phyloP scores from a whole-genome alignment of 2,888 invertebrate genomes.

The Chorisops tibialis region DNA sequence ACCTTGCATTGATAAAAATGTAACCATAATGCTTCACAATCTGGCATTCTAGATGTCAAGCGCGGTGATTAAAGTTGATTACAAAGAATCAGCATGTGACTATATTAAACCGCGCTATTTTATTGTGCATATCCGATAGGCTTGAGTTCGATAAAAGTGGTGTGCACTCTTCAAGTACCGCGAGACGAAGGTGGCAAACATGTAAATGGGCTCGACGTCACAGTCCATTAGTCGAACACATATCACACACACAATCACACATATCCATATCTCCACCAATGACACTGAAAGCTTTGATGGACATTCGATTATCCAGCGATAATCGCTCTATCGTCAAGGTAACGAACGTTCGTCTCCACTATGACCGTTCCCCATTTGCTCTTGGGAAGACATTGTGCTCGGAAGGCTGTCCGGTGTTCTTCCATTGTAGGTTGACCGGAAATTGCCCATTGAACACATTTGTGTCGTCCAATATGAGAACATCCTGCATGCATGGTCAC shows the following conservation, averaged over 20 bases:
- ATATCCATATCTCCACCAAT: no score
- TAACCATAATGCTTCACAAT: conserved; percentile 2
- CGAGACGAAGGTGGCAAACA: no score
- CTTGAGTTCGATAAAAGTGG: no score
- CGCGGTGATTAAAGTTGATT: conserved; percentile 6
- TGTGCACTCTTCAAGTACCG: no score
- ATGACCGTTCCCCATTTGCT: background rate
- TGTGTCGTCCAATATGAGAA: conserved; percentile 52
- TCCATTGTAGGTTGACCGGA: conserved; percentile 45
- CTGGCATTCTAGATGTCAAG: conserved; percentile 11
- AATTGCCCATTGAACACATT: conserved; percentile 50
- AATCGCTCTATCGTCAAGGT: background rate
- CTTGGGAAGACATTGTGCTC: background rate
- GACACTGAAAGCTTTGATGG: conserved; percentile 11
- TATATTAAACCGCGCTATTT: background rate
- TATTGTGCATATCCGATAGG: conserved; percentile 22
- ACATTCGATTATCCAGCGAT: conserved; percentile 8
- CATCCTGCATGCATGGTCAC: conserved; percentile 46
- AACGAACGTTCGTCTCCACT: background rate
- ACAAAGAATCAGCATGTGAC: conserved; percentile 10
- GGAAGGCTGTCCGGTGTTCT: conserved; percentile 4
- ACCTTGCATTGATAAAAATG: background rate
- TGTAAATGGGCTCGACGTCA: no score
- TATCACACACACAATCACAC: no score
- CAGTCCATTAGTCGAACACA: conserved; percentile 12